Evolutionary conservation across 2,888 invertebrate genomes (phyloP).

Genomic region (Amblyteles armatorius): DNA sequence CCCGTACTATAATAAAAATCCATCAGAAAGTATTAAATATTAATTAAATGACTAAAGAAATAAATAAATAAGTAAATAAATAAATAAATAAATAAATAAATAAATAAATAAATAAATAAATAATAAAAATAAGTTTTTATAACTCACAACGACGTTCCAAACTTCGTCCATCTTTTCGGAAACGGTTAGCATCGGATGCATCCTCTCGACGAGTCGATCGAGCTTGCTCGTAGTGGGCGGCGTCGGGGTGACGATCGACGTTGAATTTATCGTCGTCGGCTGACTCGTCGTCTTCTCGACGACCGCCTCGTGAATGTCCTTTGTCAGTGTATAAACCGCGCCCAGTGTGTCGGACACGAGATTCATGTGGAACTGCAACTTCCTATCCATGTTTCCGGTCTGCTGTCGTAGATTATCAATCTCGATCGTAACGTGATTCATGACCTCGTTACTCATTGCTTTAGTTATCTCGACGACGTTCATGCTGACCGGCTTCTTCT

Average conservation of each 20-base stretch:
- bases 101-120: constrained; percentile 2
- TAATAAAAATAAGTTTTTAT: neutral
- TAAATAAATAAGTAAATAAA: neutral
- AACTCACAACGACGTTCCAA: constrained; percentile 92
- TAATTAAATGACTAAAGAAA: constrained; percentile 1
- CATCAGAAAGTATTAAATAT: neutral
- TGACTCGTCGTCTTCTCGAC: constrained; percentile 87
- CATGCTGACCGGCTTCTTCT: constrained; percentile 94
- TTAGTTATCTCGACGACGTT: constrained; percentile 94
- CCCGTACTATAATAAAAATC: neutral
- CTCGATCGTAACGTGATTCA: constrained; percentile 93
- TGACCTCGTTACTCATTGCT: constrained; percentile 92
- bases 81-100: neutral
- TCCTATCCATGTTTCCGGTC: constrained; percentile 92
- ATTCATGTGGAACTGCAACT: constrained; percentile 94
- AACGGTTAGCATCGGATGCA: constrained; percentile 93
- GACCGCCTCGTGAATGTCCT: constrained; percentile 93
- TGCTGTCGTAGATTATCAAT: constrained; percentile 92
- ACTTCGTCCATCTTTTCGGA: constrained; percentile 97
- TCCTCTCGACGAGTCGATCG: constrained; percentile 92
- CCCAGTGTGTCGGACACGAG: constrained; percentile 93
- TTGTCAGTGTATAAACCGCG: constrained; percentile 91
- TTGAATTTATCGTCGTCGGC: constrained; percentile 86
- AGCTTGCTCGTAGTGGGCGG: constrained; percentile 88
- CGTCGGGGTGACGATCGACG: constrained; percentile 76